Percentiles rank a stretch among this genome's conserved stretches.
Conservation (phyloP, 1,140 invertebrate species). For the Calliopsis andreniformis region DNA sequence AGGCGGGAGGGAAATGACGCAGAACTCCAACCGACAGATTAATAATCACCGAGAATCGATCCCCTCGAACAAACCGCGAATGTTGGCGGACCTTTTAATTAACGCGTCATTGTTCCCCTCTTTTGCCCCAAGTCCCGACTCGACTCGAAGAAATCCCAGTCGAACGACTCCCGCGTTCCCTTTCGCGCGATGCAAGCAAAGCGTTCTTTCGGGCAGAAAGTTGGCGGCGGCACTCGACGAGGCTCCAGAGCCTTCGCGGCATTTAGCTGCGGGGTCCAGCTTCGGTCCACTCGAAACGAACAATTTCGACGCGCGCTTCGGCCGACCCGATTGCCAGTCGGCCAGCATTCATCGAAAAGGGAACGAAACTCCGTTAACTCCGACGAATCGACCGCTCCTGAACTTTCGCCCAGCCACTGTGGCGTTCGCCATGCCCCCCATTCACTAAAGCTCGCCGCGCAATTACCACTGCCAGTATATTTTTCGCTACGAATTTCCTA, state of each 20-base stretch:
- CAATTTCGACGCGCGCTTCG: slow-evolving; percentile 21
- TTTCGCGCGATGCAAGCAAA: background rate
- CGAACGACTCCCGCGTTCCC: background rate
- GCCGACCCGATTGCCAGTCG: background rate
- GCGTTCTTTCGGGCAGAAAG: background rate
- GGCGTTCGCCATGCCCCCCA: slow-evolving; percentile 14
- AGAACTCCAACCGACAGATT: background rate
- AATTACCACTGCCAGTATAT: slow-evolving; percentile 37
- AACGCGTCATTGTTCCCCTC: background rate
- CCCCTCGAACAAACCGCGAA: background rate
- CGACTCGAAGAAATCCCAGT: slow-evolving; percentile 7
- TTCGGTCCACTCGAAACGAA: slow-evolving; percentile 24
- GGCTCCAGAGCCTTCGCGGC: background rate
- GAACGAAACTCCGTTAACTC: slow-evolving; percentile 48
- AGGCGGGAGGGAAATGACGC: background rate
- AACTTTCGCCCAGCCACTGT: slow-evolving; percentile 4
- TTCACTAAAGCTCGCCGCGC: slow-evolving; percentile 7
- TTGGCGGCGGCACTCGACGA: slow-evolving; percentile 27
- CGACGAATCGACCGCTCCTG: slow-evolving; percentile 15
- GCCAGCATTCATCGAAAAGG: slow-evolving; percentile 28
- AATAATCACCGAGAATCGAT: background rate
- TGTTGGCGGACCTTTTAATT: background rate
- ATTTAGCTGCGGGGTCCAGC: background rate
- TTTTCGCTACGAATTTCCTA: slow-evolving; percentile 13
- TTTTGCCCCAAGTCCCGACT: background rate